Conservation (phyloP, 2,113 vertebrate genomes). For the Pipa parva region DNA sequence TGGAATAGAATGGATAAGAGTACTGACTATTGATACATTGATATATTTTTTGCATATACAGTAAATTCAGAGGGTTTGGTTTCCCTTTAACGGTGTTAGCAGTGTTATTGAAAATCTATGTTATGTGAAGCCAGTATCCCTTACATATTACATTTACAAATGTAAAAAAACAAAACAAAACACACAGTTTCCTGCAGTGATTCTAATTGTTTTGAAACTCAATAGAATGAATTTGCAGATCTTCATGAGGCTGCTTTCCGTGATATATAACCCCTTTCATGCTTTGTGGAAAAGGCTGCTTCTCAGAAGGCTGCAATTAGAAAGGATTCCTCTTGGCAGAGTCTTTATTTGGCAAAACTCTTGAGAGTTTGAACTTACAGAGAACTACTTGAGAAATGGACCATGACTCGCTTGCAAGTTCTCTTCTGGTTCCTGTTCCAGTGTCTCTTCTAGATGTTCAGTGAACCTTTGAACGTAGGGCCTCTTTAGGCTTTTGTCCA, state of each 20-base stretch:
- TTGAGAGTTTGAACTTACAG: constrained; percentile 21
- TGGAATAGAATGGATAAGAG: too few relatives aligned
- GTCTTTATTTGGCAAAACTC: constrained; percentile 5
- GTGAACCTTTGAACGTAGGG: background rate
- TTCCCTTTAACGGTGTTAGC: too few relatives aligned
- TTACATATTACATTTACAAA: too few relatives aligned
- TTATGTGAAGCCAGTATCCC: too few relatives aligned
- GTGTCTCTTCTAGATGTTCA: constrained; percentile 11
- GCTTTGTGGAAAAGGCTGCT: constrained; percentile 1
- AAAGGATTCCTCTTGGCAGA: background rate
- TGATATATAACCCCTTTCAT: background rate
- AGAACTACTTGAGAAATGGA: constrained; percentile 1
- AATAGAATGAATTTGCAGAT: too few relatives aligned
- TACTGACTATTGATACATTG: too few relatives aligned
- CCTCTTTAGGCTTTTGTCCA: constrained; percentile 16
- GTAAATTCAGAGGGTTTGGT: too few relatives aligned
- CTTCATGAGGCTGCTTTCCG: background rate
- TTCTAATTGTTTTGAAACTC: too few relatives aligned
- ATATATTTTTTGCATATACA: too few relatives aligned
- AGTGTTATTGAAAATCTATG: too few relatives aligned
- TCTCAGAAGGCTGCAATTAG: background rate
- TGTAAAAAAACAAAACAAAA: too few relatives aligned
- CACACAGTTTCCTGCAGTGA: too few relatives aligned
- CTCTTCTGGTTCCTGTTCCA: background rate
- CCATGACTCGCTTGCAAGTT: constrained; percentile 26